phyloP scores from a whole-genome alignment of 2,113 vertebrate species.

The Mesoclemmys tuberculata region DNA sequence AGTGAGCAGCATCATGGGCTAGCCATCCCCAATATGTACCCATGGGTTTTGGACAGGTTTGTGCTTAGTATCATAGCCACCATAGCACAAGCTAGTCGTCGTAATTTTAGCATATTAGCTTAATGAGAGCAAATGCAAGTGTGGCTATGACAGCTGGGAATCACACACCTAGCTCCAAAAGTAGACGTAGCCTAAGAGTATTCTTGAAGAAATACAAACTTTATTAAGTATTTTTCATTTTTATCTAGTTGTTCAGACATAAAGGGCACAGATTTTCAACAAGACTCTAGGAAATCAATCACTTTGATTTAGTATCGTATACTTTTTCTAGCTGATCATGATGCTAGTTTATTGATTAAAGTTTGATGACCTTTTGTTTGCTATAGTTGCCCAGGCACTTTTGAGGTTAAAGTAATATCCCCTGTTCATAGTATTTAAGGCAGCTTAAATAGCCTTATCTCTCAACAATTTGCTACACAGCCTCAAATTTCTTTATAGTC shows the following conservation, averaged over 20 bases:
- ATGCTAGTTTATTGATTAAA: constrained; percentile 12
- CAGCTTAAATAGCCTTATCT: not conserved
- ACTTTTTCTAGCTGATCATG: not conserved
- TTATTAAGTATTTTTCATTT: not conserved
- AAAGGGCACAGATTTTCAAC: not conserved
- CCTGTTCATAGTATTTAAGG: not conserved
- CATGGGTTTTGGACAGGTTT: not conserved
- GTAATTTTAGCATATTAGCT: not conserved
- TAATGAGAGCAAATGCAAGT: not conserved
- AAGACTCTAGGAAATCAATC: not conserved
- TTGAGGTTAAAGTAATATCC: constrained; percentile 20
- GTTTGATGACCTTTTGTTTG: not conserved
- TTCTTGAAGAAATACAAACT: not conserved
- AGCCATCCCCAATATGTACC: no score
- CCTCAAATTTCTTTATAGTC: not conserved
- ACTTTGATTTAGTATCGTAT: not conserved
- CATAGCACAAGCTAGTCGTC: not conserved
- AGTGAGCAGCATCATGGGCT: no score
- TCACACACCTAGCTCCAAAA: not conserved
- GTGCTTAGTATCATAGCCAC: not conserved
- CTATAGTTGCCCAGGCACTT: not conserved
- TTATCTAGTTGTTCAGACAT: not conserved
- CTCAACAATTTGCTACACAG: not conserved
- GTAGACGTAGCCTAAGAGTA: not conserved
- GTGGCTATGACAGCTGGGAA: not conserved